phyloP scores from a whole-genome alignment of 2,888 invertebrate genomes.

The Mesorhabditis belari region DNA sequence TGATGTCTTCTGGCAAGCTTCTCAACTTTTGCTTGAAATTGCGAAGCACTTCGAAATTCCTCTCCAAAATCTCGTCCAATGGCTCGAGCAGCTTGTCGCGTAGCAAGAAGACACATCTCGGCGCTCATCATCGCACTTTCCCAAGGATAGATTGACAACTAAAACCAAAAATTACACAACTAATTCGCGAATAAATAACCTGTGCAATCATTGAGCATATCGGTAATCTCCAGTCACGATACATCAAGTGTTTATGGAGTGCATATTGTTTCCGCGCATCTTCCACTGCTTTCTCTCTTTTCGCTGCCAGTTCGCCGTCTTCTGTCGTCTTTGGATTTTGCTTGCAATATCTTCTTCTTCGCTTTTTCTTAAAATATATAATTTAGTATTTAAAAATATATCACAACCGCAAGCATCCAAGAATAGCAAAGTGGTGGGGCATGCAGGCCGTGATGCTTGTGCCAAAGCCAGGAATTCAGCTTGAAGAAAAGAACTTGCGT shows the following conservation, averaged over 20 bases:
- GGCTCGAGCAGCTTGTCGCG: constrained; percentile 2
- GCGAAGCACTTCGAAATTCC: not conserved
- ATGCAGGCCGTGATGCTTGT: not conserved
- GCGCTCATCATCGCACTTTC: constrained; percentile 15
- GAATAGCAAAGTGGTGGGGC: not conserved
- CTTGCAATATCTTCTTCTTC: too few species aligned
- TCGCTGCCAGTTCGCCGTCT: not conserved
- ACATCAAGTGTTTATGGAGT: not conserved
- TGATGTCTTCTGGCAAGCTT: constrained; percentile 3
- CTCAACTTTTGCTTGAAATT: constrained; percentile 1
- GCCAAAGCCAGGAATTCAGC: not conserved
- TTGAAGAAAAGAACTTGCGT: not conserved
- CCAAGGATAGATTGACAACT: constrained; percentile 11
- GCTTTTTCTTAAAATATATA: not conserved
- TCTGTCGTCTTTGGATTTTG: too few species aligned
- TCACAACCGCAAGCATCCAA: not conserved
- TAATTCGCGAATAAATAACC: not conserved
- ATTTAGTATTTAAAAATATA: not conserved
- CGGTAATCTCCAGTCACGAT: not conserved
- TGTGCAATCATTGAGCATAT: not conserved
- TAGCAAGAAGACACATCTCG: constrained; percentile 14
- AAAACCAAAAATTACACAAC: too few species aligned
- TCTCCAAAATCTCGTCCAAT: not conserved
- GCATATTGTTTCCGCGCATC: not conserved
- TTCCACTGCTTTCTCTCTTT: not conserved